phyloP scores from a whole-genome alignment of 2,113 vertebrate genomes.

The Pterocles gutturalis region DNA sequence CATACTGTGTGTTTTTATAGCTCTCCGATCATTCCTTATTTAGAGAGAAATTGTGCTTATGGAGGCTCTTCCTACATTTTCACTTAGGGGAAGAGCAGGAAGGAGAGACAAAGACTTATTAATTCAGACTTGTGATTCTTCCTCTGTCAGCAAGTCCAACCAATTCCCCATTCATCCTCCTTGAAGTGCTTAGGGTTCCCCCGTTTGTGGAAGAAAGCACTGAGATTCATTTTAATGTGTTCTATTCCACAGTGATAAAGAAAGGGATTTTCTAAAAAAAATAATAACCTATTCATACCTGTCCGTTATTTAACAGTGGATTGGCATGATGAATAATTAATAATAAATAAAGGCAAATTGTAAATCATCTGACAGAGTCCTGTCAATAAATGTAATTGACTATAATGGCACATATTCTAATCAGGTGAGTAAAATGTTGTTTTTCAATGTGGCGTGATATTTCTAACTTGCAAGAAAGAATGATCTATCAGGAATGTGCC shows the following conservation, averaged over 20 bases:
- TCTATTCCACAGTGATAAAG: not conserved
- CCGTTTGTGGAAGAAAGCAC: not conserved
- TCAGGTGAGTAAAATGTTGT: not conserved
- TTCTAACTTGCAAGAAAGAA: not conserved
- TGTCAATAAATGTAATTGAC: not conserved
- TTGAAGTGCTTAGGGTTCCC: not conserved
- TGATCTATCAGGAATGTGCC: not conserved
- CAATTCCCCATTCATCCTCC: not conserved
- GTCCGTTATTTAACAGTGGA: not conserved
- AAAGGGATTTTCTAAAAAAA: not conserved
- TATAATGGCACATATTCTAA: not conserved
- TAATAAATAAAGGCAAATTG: not conserved
- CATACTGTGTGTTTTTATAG: not conserved
- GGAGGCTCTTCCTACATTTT: not conserved
- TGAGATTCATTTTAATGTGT: not conserved
- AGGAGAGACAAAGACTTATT: not conserved
- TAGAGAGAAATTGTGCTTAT: not conserved
- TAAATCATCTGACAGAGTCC: not conserved
- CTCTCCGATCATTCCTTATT: not conserved
- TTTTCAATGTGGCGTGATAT: not conserved
- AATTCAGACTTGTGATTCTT: not conserved
- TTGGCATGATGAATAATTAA: not conserved
- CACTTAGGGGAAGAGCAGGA: not conserved
- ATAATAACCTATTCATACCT: not conserved
- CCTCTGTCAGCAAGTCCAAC: not conserved